These are phyloP conservation scores for Berghia stephanieae DNA, from an alignment of 1,140 invertebrate genomes.

Conservation along the genomic window DNA sequence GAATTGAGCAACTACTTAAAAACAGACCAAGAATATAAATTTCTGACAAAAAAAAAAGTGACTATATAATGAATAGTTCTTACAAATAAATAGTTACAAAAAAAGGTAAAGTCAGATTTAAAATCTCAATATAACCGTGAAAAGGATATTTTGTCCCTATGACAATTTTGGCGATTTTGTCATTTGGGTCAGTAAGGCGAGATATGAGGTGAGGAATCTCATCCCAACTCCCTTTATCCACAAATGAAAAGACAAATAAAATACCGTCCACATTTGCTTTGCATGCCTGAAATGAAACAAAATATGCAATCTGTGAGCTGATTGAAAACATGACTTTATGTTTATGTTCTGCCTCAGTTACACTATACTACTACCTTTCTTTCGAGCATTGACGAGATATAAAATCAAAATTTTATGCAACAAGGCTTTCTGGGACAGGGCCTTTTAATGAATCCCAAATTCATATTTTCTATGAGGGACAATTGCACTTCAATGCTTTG, in stretches of 20 bases:
- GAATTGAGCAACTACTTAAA: too few relatives aligned
- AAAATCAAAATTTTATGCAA: too few relatives aligned
- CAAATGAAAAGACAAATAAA: conserved; percentile 71
- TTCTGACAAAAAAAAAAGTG: too few relatives aligned
- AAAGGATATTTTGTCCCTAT: conserved; percentile 72
- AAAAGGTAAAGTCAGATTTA: not conserved
- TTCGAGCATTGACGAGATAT: too few relatives aligned
- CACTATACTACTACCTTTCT: too few relatives aligned
- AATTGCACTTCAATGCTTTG: too few relatives aligned
- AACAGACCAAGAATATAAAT: too few relatives aligned
- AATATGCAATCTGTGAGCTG: too few relatives aligned
- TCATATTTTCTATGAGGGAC: too few relatives aligned
- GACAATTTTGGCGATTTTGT: conserved; percentile 69
- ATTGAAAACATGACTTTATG: not conserved
- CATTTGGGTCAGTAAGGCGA: conserved; percentile 66
- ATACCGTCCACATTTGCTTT: conserved; percentile 71
- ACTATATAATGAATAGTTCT: too few relatives aligned
- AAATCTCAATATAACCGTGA: not conserved
- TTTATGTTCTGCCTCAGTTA: not conserved
- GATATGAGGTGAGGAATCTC: conserved; percentile 71
- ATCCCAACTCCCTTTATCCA: conserved; percentile 70
- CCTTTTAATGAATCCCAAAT: too few relatives aligned
- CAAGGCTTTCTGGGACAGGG: too few relatives aligned
- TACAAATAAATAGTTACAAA: not conserved
- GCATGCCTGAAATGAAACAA: conserved; percentile 68